Evolutionary conservation across 2,888 invertebrate genomes (phyloP).

Genomic region (Apocheima hispidaria): DNA sequence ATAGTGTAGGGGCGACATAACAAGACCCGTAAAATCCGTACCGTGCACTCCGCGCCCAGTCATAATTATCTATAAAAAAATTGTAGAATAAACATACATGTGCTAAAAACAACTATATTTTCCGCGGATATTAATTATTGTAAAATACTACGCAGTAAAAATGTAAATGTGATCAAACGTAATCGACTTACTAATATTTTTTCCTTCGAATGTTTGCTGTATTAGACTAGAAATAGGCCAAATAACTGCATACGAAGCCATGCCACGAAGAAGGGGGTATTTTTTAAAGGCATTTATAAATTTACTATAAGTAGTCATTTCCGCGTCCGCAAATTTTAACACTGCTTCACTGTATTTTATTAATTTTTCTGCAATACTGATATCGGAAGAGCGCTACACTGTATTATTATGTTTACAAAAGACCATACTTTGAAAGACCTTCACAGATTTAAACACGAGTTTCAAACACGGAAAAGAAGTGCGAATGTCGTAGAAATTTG

Average conservation of each 20-base stretch:
- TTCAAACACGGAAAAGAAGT: slow-evolving; percentile 33
- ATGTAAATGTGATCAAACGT: too few species aligned
- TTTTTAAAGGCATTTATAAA: slow-evolving; percentile 64
- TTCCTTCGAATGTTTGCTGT: slow-evolving; percentile 90
- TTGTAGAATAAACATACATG: background rate
- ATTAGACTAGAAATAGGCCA: slow-evolving; percentile 91
- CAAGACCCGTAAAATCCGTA: slow-evolving; percentile 93
- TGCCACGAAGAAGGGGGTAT: slow-evolving; percentile 85
- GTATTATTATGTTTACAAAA: slow-evolving; percentile 43
- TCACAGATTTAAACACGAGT: slow-evolving; percentile 32
- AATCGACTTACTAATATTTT: slow-evolving; percentile 82
- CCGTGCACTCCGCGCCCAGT: slow-evolving; percentile 89
- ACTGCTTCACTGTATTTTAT: background rate
- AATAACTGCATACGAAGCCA: slow-evolving; percentile 89
- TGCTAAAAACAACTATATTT: too few species aligned
- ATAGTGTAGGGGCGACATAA: slow-evolving; percentile 93
- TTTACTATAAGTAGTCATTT: slow-evolving; percentile 71
- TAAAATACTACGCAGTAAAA: background rate
- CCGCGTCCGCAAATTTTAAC: slow-evolving; percentile 20
- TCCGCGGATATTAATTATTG: too few species aligned
- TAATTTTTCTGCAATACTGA: slow-evolving; percentile 1
- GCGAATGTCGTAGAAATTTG: slow-evolving; percentile 42
- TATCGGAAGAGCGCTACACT: background rate
- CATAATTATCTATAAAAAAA: slow-evolving; percentile 81
- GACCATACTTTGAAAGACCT: slow-evolving; percentile 47